Evolutionary conservation across 2,888 invertebrate species (phyloP).

Genomic region (Malthinus flaveolus): DNA sequence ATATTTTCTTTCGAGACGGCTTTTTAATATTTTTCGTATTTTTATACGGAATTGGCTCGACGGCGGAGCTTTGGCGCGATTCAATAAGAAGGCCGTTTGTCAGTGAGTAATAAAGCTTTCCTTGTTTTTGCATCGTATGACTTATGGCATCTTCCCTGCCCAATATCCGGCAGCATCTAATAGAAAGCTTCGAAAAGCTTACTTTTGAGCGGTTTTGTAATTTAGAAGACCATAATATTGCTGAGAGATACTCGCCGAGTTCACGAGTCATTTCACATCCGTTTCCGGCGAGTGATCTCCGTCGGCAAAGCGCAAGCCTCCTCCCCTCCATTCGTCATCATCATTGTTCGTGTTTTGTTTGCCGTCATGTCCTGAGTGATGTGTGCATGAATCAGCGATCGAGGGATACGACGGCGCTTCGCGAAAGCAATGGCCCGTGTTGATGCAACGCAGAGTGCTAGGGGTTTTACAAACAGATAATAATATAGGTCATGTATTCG

Average conservation of each 20-base stretch:
- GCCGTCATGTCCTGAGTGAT: slow-evolving; percentile 31
- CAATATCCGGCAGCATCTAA: slow-evolving; percentile 25
- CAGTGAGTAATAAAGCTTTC: not conserved
- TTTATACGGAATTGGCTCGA: too few relatives aligned
- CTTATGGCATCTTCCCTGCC: slow-evolving; percentile 17
- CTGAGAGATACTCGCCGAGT: slow-evolving; percentile 32
- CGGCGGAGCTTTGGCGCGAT: too few relatives aligned
- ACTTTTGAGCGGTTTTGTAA: slow-evolving; percentile 28
- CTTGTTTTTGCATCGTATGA: slow-evolving; percentile 10
- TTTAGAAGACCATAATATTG: slow-evolving; percentile 28
- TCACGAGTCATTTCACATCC: slow-evolving; percentile 45
- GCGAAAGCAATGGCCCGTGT: slow-evolving; percentile 35
- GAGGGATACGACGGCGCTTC: slow-evolving; percentile 25
- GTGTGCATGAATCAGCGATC: slow-evolving; percentile 35
- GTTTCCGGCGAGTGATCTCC: slow-evolving; percentile 42
- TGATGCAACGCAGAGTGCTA: slow-evolving; percentile 24
- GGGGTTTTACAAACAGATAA: slow-evolving; percentile 25
- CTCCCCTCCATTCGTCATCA: slow-evolving; percentile 36
- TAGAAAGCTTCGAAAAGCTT: slow-evolving; percentile 23
- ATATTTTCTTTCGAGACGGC: too few relatives aligned
- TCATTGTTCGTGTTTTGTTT: slow-evolving; percentile 36
- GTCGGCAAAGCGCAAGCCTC: slow-evolving; percentile 30
- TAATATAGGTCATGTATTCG: slow-evolving; percentile 4
- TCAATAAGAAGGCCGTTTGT: too few relatives aligned
- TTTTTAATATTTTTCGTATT: too few relatives aligned